Conservation (phyloP, 2,888 invertebrate genomes). For the Dusona sp. region DNA sequence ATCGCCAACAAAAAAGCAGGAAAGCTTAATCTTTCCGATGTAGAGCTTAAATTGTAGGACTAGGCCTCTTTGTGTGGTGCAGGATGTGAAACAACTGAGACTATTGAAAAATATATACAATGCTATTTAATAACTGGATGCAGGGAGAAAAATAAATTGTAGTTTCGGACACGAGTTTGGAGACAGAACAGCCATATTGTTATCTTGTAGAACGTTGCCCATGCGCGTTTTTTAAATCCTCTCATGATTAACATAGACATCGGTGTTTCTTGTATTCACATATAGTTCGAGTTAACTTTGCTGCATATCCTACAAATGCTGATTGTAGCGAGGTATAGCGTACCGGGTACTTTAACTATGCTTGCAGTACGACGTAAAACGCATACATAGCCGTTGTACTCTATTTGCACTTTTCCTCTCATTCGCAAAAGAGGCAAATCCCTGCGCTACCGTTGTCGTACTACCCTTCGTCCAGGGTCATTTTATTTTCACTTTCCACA, state of each 20-base stretch:
- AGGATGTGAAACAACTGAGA: neutral
- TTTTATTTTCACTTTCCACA: constrained; percentile 81
- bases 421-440: constrained; percentile 72
- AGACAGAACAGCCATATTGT: neutral
- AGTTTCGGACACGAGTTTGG: neutral
- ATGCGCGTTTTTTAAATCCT: neutral
- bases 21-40: neutral
- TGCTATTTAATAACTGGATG: neutral
- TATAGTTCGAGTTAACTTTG: neutral
- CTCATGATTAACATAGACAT: neutral
- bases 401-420: constrained; percentile 71
- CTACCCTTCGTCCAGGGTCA: constrained; percentile 72
- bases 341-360: neutral
- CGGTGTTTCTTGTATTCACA: neutral
- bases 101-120: neutral
- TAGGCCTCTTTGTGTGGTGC: neutral
- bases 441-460: constrained; percentile 54
- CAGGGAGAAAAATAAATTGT: neutral
- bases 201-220: neutral
- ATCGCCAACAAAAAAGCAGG: neutral
- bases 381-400: constrained; percentile 30
- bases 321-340: neutral
- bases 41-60: neutral
- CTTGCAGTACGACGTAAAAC: neutral
- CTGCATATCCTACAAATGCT: neutral